A percentile compares a stretch with the other conserved stretches of the same genome.
Evolutionary conservation across 2,797 vertebrate genomes (phyloP).

Genomic region (Spondyliosoma cantharus): DNA sequence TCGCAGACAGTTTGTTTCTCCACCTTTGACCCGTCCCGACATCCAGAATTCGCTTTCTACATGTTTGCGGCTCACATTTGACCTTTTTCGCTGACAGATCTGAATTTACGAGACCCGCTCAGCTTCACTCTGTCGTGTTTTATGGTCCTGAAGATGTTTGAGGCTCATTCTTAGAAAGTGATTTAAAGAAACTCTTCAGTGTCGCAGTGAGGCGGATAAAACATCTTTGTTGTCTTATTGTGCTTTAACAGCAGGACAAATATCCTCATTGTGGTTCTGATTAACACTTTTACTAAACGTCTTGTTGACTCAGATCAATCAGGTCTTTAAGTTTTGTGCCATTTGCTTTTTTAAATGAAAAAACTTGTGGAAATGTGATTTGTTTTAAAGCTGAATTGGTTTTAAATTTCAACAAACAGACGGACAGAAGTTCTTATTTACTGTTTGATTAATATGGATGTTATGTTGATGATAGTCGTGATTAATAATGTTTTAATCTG

Average conservation of each 20-base stretch:
- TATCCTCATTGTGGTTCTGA: background rate
- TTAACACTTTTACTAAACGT: background rate
- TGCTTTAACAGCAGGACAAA: background rate
- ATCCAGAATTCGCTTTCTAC: constrained; percentile 28
- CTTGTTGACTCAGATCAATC: background rate
- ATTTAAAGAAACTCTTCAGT: background rate
- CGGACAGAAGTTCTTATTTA: background rate
- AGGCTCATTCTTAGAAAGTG: background rate
- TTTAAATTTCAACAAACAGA: background rate
- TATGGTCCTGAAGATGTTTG: constrained; percentile 11
- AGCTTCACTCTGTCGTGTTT: constrained; percentile 1
- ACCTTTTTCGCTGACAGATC: constrained; percentile 52
- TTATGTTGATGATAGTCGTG: background rate
- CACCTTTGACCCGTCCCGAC: constrained; percentile 38
- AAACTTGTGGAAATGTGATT: background rate
- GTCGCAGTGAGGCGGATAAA: background rate
- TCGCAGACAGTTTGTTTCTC: background rate
- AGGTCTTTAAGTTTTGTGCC: background rate
- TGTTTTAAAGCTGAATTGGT: background rate
- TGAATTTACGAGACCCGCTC: constrained; percentile 21
- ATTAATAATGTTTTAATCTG: background rate
- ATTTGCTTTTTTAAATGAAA: background rate
- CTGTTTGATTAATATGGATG: background rate
- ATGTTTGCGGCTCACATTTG: constrained; percentile 35
- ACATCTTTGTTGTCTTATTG: no score